Percentiles rank a stretch among this genome's conserved stretches.
These are phyloP conservation scores for Agonopterix heracliana DNA, from an alignment of 2,888 invertebrate species.

Conservation along the genomic window DNA sequence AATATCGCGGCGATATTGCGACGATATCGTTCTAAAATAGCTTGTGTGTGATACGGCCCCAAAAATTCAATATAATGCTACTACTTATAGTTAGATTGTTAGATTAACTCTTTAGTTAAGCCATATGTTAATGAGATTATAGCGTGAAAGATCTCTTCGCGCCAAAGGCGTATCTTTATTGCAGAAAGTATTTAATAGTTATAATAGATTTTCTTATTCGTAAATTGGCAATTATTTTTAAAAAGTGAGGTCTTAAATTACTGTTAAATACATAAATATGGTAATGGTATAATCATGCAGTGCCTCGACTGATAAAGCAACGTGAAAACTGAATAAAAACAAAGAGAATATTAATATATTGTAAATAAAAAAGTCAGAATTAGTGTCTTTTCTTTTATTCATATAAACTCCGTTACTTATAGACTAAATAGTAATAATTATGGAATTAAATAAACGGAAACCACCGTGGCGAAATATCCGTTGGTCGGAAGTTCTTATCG, in stretches of 20 bases:
- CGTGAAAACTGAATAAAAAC: conserved; percentile 41
- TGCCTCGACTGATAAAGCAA: conserved; percentile 60
- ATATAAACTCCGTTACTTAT: not conserved
- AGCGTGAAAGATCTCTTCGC: conserved; percentile 50
- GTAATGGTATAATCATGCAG: conserved; percentile 43
- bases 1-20: too few species aligned
- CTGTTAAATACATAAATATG: conserved; percentile 29
- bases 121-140: conserved; percentile 58
- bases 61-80: too few species aligned
- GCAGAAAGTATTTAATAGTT: conserved; percentile 37
- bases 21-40: too few species aligned
- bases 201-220: conserved; percentile 11
- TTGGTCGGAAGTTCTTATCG: too few species aligned
- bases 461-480: too few species aligned
- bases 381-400: conserved; percentile 21
- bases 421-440: too few species aligned
- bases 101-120: conserved; percentile 37
- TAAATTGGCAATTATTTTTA: conserved; percentile 24
- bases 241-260: conserved; percentile 54
- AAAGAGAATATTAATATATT: conserved; percentile 73
- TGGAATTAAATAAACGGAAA: too few species aligned
- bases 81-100: conserved; percentile 23
- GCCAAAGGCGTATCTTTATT: conserved; percentile 48
- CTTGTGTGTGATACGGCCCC: too few species aligned
- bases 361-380: conserved; percentile 60